Evolutionary conservation across 2,888 invertebrate genomes (phyloP).

Genomic region (Xestia rhomboidea): DNA sequence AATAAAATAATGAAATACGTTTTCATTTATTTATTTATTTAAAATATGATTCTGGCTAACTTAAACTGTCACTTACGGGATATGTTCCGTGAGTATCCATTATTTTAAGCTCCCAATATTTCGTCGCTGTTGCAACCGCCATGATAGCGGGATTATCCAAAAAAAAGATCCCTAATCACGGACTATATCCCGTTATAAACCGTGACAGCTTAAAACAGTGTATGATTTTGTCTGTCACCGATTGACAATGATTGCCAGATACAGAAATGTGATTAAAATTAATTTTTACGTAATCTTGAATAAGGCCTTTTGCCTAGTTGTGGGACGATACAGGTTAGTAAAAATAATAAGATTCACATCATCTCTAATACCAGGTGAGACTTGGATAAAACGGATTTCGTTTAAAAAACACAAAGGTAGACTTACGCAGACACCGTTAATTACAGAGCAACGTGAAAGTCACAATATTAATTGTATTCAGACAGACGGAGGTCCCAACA

Average conservation of each 20-base stretch:
- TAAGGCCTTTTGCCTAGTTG: neutral
- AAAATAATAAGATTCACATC: neutral
- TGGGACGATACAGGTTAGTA: neutral
- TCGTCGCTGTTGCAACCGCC: too few relatives aligned
- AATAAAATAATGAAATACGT: neutral
- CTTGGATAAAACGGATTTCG: neutral
- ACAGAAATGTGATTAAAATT: neutral
- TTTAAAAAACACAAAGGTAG: neutral
- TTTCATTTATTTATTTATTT: neutral
- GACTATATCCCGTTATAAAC: too few relatives aligned
- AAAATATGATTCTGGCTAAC: neutral
- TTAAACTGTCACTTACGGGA: too few relatives aligned
- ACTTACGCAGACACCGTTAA: conserved; percentile 1
- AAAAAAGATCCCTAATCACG: too few relatives aligned
- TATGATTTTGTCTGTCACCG: neutral
- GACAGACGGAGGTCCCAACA: neutral
- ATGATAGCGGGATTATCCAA: too few relatives aligned
- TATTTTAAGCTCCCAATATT: too few relatives aligned
- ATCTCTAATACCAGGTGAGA: neutral
- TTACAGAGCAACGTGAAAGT: conserved; percentile 11
- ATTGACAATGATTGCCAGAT: too few relatives aligned
- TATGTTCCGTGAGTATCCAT: too few relatives aligned
- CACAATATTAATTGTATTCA: conserved; percentile 38
- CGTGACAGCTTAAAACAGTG: too few relatives aligned
- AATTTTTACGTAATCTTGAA: neutral